These are phyloP conservation scores for Asarcornis scutulata DNA, from an alignment of 2,113 vertebrate genomes.

Conservation along the genomic window DNA sequence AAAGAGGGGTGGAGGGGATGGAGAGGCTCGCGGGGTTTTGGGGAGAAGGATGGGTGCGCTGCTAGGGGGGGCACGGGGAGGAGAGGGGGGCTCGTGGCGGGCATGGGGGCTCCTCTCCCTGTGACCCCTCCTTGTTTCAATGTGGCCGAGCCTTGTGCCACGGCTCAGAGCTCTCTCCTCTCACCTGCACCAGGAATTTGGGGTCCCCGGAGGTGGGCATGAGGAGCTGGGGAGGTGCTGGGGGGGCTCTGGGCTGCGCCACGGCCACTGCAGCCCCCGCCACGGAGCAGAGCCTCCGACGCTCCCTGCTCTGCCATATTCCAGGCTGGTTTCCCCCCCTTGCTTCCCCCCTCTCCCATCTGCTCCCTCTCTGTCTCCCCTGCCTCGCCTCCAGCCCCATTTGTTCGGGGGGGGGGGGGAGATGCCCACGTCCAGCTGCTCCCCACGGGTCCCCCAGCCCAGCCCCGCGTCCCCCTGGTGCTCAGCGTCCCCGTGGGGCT, in stretches of 20 bases:
- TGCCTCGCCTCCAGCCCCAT: background rate
- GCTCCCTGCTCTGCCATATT: background rate
- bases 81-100: background rate
- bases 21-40: background rate
- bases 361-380: background rate
- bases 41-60: background rate
- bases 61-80: background rate
- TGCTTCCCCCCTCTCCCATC: background rate
- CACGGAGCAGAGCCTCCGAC: fast-evolving
- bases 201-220: background rate
- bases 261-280: background rate
- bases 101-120: background rate
- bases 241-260: background rate
- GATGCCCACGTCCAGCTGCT: background rate
- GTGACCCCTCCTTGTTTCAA: background rate
- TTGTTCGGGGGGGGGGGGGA: background rate
- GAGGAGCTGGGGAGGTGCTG: background rate
- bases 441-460: background rate
- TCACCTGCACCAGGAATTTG: background rate
- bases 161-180: background rate
- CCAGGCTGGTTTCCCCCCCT: fast-evolving
- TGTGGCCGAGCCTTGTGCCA: fast-evolving
- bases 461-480: background rate
- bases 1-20: background rate
- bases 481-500: fast-evolving